A percentile compares a stretch with the other conserved stretches of the same genome.
Conservation (phyloP, 2,113 vertebrate genomes). For the Podiceps cristatus region DNA sequence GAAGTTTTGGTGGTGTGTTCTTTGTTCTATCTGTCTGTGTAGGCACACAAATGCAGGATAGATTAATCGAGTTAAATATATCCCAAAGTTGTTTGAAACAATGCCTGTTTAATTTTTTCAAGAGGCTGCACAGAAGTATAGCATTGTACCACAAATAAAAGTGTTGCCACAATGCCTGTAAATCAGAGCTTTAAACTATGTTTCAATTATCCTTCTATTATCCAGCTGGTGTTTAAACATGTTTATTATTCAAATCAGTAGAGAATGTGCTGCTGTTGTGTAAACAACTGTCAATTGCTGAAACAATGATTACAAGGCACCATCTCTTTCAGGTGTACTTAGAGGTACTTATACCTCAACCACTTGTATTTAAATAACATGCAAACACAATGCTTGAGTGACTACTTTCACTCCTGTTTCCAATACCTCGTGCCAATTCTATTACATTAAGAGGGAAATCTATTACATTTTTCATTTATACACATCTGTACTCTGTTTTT, state of each 20-base stretch:
- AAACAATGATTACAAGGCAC: constrained; percentile 87
- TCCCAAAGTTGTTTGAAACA: constrained; percentile 75
- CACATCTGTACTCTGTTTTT: constrained; percentile 81
- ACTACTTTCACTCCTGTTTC: constrained; percentile 78
- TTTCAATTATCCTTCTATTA: constrained; percentile 89
- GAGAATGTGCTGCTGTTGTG: constrained; percentile 86
- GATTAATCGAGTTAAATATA: constrained; percentile 80
- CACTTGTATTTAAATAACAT: constrained; percentile 86
- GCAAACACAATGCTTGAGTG: constrained; percentile 85
- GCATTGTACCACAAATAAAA: constrained; percentile 81
- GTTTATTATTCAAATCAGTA: constrained; percentile 89
- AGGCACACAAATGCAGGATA: constrained; percentile 17
- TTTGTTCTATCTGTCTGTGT: constrained; percentile 25
- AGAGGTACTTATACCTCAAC: constrained; percentile 82
- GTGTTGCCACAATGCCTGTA: constrained; percentile 80
- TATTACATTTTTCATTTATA: constrained; percentile 87
- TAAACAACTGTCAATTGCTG: constrained; percentile 89
- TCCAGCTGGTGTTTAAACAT: constrained; percentile 87
- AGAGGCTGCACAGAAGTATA: constrained; percentile 74
- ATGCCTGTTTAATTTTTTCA: constrained; percentile 75
- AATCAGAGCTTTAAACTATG: constrained; percentile 88
- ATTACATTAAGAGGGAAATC: constrained; percentile 85
- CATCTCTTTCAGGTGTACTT: constrained; percentile 87
- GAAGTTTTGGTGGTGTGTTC: background rate
- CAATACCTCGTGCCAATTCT: constrained; percentile 80